Conservation (phyloP, 1,140 invertebrate species). For the Lamellibrachia luymesi region DNA sequence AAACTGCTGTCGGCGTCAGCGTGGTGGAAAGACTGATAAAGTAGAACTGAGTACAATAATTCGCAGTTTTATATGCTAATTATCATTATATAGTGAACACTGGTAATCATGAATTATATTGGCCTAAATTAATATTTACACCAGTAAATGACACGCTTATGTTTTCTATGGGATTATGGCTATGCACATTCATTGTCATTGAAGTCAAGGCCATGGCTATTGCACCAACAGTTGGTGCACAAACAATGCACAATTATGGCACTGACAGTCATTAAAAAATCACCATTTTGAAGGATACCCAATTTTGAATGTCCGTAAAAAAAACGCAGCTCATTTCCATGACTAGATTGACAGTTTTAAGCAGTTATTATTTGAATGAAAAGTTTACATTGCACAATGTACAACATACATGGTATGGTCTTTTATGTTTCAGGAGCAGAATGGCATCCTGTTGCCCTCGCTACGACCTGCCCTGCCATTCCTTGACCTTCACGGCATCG, state of each 20-base stretch:
- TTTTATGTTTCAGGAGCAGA: constrained; percentile 65
- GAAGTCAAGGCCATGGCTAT: too few species aligned
- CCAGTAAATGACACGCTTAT: background rate
- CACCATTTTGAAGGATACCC: too few species aligned
- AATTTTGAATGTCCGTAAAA: background rate
- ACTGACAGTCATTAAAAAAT: background rate
- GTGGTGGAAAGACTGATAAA: background rate
- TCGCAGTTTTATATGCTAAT: background rate
- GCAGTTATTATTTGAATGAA: background rate
- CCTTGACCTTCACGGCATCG: constrained; percentile 88
- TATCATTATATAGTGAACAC: background rate
- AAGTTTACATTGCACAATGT: background rate
- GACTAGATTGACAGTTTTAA: background rate
- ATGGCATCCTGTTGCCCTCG: constrained; percentile 90
- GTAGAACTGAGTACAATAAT: background rate
- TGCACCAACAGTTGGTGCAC: too few species aligned
- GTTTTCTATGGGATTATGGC: background rate
- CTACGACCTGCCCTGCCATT: constrained; percentile 89
- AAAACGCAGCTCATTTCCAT: background rate
- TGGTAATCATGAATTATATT: background rate
- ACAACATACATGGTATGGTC: background rate
- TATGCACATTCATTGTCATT: too few species aligned
- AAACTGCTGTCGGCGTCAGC: background rate
- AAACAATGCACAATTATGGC: background rate
- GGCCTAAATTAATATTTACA: background rate